Percentiles rank a stretch among this genome's conserved stretches.
Evolutionary conservation across 2,797 vertebrate species (phyloP).

Genomic region (Sebastiscus tertius): DNA sequence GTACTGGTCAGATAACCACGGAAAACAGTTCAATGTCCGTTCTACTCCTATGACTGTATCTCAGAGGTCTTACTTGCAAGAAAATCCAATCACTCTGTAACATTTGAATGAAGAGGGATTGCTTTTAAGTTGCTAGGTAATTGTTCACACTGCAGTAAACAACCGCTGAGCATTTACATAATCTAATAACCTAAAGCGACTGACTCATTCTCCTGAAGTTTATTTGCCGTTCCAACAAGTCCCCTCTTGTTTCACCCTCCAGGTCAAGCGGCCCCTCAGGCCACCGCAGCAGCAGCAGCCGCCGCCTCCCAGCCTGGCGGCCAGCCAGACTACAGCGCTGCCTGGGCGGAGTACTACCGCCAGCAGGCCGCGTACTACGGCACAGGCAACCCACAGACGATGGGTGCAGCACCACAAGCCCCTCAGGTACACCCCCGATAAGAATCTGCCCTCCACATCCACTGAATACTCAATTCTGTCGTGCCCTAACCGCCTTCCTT

Average conservation of each 20-base stretch:
- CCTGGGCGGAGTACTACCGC: conserved; percentile 98
- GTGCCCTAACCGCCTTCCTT: conserved; percentile 57
- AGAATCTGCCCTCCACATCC: conserved; percentile 76
- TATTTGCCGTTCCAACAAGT: neutral
- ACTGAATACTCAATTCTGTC: conserved; percentile 45
- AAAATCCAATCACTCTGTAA: too few species aligned
- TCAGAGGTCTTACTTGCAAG: too few species aligned
- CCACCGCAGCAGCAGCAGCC: conserved; percentile 77
- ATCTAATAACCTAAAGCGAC: neutral
- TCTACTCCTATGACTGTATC: too few species aligned
- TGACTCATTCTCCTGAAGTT: neutral
- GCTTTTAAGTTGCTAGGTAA: neutral
- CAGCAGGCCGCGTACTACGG: conserved; percentile 98
- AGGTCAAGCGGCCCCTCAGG: conserved; percentile 97
- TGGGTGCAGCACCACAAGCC: conserved; percentile 95
- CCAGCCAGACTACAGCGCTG: conserved; percentile 96
- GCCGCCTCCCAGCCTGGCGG: conserved; percentile 88
- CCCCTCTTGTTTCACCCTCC: neutral
- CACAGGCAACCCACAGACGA: conserved; percentile 93
- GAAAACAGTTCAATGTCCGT: too few species aligned
- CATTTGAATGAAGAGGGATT: neutral
- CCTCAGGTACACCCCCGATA: conserved; percentile 82
- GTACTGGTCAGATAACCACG: too few species aligned
- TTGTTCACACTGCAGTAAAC: neutral
- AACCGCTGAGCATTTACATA: neutral